Evolutionary conservation across 2,113 vertebrate species (phyloP).

Genomic region (Elachura formosa): DNA sequence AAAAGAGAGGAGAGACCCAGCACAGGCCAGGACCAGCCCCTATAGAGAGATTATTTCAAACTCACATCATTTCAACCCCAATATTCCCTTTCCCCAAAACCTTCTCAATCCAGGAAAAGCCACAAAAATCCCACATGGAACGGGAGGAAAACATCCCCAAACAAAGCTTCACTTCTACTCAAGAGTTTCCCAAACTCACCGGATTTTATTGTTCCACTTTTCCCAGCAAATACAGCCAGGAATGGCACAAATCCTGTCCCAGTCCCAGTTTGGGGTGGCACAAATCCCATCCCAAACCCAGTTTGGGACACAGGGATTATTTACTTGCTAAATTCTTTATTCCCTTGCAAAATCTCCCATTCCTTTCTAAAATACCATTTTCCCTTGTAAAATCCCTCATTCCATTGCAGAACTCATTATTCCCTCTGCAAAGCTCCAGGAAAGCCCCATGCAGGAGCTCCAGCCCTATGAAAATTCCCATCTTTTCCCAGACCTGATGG

Average conservation of each 20-base stretch:
- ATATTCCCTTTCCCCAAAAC: not conserved
- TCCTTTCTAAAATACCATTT: too few relatives aligned
- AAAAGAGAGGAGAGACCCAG: not conserved
- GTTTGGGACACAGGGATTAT: fast-evolving
- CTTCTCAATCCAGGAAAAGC: not conserved
- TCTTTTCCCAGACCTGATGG: fast-evolving
- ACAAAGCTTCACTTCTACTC: fast-evolving
- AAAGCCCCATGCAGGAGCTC: fast-evolving
- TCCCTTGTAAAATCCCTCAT: too few relatives aligned
- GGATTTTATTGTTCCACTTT: not conserved
- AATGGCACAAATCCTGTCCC: not conserved
- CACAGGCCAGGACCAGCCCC: too few relatives aligned
- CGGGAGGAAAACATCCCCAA: fast-evolving
- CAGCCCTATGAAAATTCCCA: fast-evolving
- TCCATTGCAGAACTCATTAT: not conserved
- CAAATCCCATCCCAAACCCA: not conserved
- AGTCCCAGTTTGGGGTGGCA: not conserved
- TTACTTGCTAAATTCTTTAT: too few relatives aligned
- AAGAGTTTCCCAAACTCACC: not conserved
- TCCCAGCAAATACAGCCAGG: not conserved
- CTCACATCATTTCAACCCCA: not conserved
- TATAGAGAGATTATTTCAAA: fast-evolving
- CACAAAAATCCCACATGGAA: not conserved
- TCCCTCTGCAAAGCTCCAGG: not conserved
- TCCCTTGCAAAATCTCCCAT: not conserved